Base-by-base conservation (phyloP, 1,140 invertebrate species). In the Drosophila pseudoobscura region DNA sequence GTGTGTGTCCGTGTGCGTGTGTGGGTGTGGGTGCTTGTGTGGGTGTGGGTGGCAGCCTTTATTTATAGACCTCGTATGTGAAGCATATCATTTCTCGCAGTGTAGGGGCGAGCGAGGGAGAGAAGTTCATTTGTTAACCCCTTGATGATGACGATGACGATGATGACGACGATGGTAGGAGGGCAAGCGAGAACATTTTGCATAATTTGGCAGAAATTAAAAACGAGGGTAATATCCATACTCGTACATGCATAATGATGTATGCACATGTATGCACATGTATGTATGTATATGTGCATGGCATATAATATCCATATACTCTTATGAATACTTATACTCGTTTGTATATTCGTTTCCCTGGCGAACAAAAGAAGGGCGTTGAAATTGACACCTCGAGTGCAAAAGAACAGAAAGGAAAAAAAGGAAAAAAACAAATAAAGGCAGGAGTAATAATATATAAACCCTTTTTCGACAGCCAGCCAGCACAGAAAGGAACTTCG, bases 341-440 rank as follows among this genome's bases (percentile, higher is more conserved):
- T 79, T 71, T 60, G 51, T 78, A 68, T 41, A 73, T 53, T 59
- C 57, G 59, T 57, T 13, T 49, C 31, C 53, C 13, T 56, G 57
- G 31, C 61, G 77, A 76, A 88, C 83, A 88, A 89, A 89, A 65
- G 82, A 87, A 87, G 82, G 82, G 82, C 82, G 82, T 87, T 87
- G 82, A 87, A 87, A 88, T 87, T 87, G 82, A 87, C 82, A 87
- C 82, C 82, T 87, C 82, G 71, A 78, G 83, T 87, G 82, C 88
- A 83, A 88, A 82, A 75, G 69, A 71, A 70, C 66, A 69, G 66
- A 56, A 35, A 64, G 70, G 76, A 75, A 71, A 80, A 79, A 71
- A 56, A 58, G 43, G 41, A 41, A 61, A 52, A 70, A 60, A 64
- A 74, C 70, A 75, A 78, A 64, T 70, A 74, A 66, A 75, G 63